A percentile compares a stretch with the other conserved stretches of the same genome.
Evolutionary conservation across 2,797 vertebrate species (phyloP).

Genomic region (Notolabrus celidotus): DNA sequence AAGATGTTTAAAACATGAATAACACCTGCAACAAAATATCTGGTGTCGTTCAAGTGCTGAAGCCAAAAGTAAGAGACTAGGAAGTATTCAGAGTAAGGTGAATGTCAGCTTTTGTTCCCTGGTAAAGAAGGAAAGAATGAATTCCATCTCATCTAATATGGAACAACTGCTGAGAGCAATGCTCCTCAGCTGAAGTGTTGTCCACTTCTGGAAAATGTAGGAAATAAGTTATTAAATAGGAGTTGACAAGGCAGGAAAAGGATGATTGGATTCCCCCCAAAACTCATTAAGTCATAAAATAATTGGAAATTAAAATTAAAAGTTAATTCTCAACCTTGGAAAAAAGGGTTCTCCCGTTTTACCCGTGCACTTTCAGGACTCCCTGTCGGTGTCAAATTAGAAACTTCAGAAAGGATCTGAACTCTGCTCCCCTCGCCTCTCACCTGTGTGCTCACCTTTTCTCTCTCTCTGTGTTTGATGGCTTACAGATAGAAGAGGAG

Average conservation of each 20-base stretch:
- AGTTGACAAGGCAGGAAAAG: not conserved
- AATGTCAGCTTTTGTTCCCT: not conserved
- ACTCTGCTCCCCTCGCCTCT: not conserved
- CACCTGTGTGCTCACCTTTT: not conserved
- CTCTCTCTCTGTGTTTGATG: slow-evolving; percentile 35
- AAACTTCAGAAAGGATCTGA: not conserved
- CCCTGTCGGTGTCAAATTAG: too few relatives aligned
- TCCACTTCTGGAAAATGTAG: slow-evolving; percentile 1
- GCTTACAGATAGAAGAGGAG: slow-evolving; percentile 93
- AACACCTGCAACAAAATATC: not conserved
- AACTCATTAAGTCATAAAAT: not conserved
- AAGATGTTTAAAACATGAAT: not conserved
- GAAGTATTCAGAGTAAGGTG: not conserved
- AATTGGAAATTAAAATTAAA: not conserved
- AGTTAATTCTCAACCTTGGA: not conserved
- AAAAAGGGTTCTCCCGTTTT: not conserved
- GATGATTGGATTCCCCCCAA: not conserved
- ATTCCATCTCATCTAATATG: not conserved
- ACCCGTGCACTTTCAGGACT: too few relatives aligned
- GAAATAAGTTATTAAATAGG: not conserved
- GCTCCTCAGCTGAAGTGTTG: not conserved
- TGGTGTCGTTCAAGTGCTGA: not conserved
- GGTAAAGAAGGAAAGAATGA: too few relatives aligned
- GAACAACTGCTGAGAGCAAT: not conserved
- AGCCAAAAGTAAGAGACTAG: not conserved